Evolutionary conservation across 2,888 invertebrate genomes (phyloP).

Genomic region (Ophion obscuratus): DNA sequence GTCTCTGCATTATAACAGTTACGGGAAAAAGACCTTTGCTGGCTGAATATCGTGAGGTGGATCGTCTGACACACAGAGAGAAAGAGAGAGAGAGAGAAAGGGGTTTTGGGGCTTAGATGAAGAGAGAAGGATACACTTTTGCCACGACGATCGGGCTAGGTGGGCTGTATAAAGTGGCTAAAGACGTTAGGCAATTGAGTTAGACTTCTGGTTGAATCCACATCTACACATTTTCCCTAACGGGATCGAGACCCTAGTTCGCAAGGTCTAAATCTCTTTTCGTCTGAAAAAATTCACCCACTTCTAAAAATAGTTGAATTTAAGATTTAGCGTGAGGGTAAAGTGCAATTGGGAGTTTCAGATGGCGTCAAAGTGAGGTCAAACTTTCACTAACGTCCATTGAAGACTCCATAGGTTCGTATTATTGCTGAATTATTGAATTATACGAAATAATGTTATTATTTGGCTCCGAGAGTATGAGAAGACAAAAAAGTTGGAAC

Average conservation of each 20-base stretch:
- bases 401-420: too few species aligned
- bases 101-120: too few species aligned
- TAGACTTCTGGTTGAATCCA: background rate
- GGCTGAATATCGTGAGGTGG: constrained; percentile 16
- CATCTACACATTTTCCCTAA: background rate
- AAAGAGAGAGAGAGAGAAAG: too few species aligned
- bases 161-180: background rate
- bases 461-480: too few species aligned
- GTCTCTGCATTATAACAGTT: constrained; percentile 11
- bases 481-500: too few species aligned
- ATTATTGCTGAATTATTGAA: too few species aligned
- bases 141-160: constrained; percentile 5
- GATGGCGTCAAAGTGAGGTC: too few species aligned
- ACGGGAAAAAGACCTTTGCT: constrained; percentile 4
- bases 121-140: background rate
- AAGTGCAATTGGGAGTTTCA: too few species aligned
- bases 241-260: background rate
- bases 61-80: background rate
- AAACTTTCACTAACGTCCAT: too few species aligned
- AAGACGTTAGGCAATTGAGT: background rate
- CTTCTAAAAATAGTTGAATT: background rate
- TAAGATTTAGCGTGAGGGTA: too few species aligned
- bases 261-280: background rate
- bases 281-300: background rate
- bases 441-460: too few species aligned